Conservation (phyloP, 2,113 vertebrate species). For the Paradisaea rubra region DNA sequence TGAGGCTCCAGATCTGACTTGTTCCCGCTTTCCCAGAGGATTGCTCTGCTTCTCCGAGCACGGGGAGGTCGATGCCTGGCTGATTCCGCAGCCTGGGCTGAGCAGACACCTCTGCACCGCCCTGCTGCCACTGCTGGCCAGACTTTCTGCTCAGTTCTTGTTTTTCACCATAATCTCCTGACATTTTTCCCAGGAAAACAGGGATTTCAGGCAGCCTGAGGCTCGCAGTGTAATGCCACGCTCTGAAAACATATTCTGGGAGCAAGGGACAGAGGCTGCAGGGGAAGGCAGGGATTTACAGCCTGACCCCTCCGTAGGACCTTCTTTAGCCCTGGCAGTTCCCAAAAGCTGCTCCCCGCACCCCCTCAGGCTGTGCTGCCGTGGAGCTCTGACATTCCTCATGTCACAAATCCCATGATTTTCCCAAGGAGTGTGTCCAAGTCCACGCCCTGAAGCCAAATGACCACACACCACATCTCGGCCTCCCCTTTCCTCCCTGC, state of each 20-base stretch:
- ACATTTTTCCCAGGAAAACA: neutral
- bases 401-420: neutral
- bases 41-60: neutral
- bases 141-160: neutral
- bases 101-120: neutral
- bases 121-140: neutral
- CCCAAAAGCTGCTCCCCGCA: neutral
- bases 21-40: neutral
- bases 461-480: neutral
- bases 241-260: neutral
- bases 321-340: neutral
- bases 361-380: neutral
- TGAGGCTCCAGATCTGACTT: neutral
- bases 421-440: neutral
- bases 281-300: neutral
- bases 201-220: neutral
- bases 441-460: neutral
- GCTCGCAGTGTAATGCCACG: rapidly evolving
- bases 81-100: neutral
- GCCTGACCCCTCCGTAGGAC: neutral
- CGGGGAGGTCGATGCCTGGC: neutral
- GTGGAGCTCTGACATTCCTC: neutral
- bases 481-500: neutral
- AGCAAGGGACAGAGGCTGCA: neutral
- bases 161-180: neutral